These are phyloP conservation scores for Lepidurus apus DNA, from an alignment of 1,140 invertebrate genomes.

Conservation along the genomic window DNA sequence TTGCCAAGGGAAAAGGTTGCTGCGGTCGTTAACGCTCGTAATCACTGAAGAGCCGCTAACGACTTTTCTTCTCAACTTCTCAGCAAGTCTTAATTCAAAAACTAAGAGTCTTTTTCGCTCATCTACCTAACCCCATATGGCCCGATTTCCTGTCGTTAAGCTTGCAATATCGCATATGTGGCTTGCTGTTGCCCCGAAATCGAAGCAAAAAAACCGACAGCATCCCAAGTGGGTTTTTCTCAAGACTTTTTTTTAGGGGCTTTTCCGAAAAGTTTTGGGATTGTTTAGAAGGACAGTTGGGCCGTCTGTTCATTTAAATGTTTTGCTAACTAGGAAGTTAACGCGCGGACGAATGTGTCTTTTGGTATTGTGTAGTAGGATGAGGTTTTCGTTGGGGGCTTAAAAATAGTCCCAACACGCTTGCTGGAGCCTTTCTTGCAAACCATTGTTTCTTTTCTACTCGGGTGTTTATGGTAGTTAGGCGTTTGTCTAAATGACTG, in stretches of 20 bases:
- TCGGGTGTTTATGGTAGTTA: neutral
- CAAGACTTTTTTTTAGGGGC: neutral
- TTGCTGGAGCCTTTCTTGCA: neutral
- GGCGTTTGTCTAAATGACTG: neutral
- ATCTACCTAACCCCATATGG: conserved; percentile 11
- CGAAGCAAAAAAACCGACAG: neutral
- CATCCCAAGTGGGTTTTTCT: neutral
- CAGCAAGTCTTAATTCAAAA: conserved; percentile 10
- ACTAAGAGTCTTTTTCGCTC: neutral
- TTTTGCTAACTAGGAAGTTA: neutral
- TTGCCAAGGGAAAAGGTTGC: neutral
- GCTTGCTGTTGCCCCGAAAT: neutral
- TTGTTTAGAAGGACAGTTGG: neutral
- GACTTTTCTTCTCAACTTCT: neutral
- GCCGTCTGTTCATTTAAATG: neutral
- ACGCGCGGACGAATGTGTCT: neutral
- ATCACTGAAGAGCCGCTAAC: conserved; percentile 15
- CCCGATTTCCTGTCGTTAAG: neutral
- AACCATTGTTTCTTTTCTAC: neutral
- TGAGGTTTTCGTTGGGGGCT: neutral
- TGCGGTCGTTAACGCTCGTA: conserved; percentile 17
- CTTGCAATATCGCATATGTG: neutral
- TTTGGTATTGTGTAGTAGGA: neutral
- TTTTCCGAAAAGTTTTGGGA: too few species aligned
- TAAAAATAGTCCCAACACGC: neutral